Conservation (phyloP, 2,113 vertebrate species). For the Rousettus leschenaultii region DNA sequence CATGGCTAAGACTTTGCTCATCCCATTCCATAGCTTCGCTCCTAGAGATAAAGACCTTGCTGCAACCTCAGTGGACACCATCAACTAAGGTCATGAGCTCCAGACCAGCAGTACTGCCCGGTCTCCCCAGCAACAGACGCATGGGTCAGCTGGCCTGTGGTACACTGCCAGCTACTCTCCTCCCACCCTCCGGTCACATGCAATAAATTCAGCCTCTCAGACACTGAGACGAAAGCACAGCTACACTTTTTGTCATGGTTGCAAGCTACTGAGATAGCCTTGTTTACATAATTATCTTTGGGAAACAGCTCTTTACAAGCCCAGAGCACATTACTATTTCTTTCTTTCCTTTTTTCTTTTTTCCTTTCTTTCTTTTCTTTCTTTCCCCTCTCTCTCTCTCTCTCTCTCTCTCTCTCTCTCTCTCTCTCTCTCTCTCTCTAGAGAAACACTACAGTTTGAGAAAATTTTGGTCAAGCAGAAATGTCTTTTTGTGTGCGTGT, state of each 20-base stretch:
- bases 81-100: neutral
- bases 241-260: neutral
- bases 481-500: neutral
- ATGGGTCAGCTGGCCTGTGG: neutral
- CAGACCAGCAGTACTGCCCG: neutral
- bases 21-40: neutral
- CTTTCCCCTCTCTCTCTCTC: no score
- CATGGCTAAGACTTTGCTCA: neutral
- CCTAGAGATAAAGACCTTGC: neutral
- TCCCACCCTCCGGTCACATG: neutral
- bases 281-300: neutral
- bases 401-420: neutral
- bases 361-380: no score
- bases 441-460: neutral
- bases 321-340: neutral
- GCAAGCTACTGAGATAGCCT: neutral
- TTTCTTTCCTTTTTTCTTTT: neutral
- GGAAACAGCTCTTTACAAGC: neutral
- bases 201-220: neutral
- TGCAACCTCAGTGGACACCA: neutral
- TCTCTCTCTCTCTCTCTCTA: no score
- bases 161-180: neutral
- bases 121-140: constrained; percentile 17
- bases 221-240: neutral
- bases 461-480: neutral